Evolutionary conservation across 2,113 vertebrate genomes (phyloP).

Genomic region (Oxygymnocypris stewartii): DNA sequence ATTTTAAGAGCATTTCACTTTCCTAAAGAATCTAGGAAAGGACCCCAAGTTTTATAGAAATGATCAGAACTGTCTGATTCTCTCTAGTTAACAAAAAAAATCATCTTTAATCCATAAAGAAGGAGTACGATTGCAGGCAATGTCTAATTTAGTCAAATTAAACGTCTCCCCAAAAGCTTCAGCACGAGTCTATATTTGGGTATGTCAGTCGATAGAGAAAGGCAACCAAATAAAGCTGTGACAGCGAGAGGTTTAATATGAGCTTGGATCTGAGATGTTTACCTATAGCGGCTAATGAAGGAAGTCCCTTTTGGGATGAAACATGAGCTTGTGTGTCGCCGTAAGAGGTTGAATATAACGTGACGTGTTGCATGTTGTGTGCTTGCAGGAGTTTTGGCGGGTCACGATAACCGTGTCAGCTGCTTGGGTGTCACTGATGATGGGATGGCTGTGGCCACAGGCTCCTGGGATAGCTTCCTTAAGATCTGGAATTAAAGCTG

Average conservation of each 20-base stretch:
- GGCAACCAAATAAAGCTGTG: no score
- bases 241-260: no score
- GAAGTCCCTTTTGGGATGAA: no score
- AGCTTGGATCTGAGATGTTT: background rate
- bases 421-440: conserved; percentile 99
- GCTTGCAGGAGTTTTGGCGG: conserved; percentile 82
- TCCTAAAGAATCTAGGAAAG: no score
- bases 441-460: conserved; percentile 98
- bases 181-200: background rate
- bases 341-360: background rate
- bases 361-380: conserved; percentile 20
- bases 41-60: no score
- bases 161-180: background rate
- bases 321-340: background rate
- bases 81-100: no score
- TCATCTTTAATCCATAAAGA: no score
- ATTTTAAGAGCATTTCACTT: no score
- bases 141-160: background rate
- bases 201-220: background rate
- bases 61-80: no score
- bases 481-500: conserved; percentile 98
- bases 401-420: conserved; percentile 98
- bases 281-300: no score
- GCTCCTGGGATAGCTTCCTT: conserved; percentile 99
- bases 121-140: background rate